phyloP scores from a whole-genome alignment of 2,113 vertebrate genomes.

The Nibea albiflora region DNA sequence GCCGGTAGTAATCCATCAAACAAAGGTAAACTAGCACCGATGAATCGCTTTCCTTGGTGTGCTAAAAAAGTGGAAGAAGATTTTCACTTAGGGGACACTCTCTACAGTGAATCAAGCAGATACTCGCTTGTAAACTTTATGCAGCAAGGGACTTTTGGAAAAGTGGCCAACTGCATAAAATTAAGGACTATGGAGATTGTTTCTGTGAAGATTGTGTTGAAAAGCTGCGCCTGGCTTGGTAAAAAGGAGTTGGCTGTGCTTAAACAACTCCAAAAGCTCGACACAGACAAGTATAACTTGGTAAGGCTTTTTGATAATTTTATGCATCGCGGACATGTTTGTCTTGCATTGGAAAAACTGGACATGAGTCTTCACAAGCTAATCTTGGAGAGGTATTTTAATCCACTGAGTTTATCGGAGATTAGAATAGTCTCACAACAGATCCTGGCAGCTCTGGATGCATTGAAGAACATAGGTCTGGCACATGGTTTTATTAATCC shows the following conservation, averaged over 20 bases:
- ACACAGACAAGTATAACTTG: not conserved
- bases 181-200: rapidly evolving
- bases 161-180: not conserved
- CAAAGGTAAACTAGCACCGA: too few relatives aligned
- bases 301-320: not conserved
- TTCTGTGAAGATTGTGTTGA: not conserved
- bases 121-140: not conserved
- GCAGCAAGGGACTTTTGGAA: not conserved
- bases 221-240: too few relatives aligned
- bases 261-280: not conserved
- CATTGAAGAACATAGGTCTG: not conserved
- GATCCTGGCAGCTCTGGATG: not conserved
- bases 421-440: not conserved
- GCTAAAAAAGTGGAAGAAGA: too few relatives aligned
- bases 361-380: not conserved
- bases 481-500: too few relatives aligned
- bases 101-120: not conserved
- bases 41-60: too few relatives aligned
- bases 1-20: too few relatives aligned
- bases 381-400: rapidly evolving
- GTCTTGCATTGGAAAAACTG: not conserved
- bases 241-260: not conserved
- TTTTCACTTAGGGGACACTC: not conserved
- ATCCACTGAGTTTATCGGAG: not conserved
- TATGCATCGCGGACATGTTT: not conserved